Base-by-base conservation (phyloP, 1,140 invertebrate genomes). In the Propsilocerus akamusi region DNA sequence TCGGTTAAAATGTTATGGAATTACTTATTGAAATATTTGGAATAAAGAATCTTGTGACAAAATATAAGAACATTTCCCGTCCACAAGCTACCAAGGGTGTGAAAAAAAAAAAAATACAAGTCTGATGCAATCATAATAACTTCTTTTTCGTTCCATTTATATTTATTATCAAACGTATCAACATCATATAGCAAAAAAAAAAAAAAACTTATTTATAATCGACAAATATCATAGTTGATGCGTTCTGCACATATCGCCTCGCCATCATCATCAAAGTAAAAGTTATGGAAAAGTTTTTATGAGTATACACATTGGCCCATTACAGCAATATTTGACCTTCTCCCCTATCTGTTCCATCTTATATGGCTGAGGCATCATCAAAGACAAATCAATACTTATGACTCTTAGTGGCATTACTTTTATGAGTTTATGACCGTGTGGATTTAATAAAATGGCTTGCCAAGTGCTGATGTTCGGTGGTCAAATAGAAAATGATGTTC, bases 81-180 rank as follows among this genome's bases (percentile, higher is more conserved):
- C n/a, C n/a, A n/a, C n/a, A n/a, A n/a, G n/a, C n/a, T n/a, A n/a
- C n/a, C n/a, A 30, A 41, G 8, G 34, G 3, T 20, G 22, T 41
- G n/a, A 41, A 41, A 41, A 20, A 41, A 41, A 20, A 20, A 41
- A 41, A 17, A n/a, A 41, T 30, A 30, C 14, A 10, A 30, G 10
- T 20, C 22, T 20, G 22, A 20, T 41, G 34, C 34, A 41, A 41
- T 41, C 34, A 41, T 41, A 41, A 41, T 41, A 41, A 41, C 34
- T 41, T 41, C 34, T 41, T 20, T 41, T 41, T 41, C n/a, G 22
- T 41, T 41, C 34, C 34, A 41, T 41, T 41, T 41, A 41, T 41
- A 41, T 41, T 41, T 41, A 41, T 41, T 41, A 41, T 41, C 34
- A 41, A 41, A 20, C 22, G 8, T 8, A 37, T 5, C 14, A 17